Conservation (phyloP, 2,113 vertebrate genomes). For the Hiodon tergisus region DNA sequence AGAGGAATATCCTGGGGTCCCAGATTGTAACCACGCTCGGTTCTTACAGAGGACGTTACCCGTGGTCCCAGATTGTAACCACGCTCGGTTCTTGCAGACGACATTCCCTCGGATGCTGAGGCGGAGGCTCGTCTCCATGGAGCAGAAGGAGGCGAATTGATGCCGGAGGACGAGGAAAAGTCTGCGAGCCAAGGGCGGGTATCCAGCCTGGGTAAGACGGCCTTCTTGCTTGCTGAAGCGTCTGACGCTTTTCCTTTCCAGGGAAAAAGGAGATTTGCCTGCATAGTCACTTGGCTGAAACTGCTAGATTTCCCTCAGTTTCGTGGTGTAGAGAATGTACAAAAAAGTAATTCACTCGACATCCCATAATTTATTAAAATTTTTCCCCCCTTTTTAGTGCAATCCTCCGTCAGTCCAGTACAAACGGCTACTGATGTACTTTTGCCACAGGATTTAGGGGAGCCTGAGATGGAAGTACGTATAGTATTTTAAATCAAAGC, state of each 20-base stretch:
- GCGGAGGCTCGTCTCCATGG: conserved; percentile 66
- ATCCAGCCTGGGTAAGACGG: conserved; percentile 49
- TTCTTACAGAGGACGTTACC: neutral
- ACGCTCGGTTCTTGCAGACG: conserved; percentile 58
- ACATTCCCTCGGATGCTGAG: conserved; percentile 82
- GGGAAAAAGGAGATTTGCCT: neutral
- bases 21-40: too few species aligned
- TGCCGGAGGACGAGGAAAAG: conserved; percentile 53
- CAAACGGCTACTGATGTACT: conserved; percentile 39
- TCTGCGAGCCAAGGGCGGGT: conserved; percentile 44
- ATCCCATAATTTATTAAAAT: neutral
- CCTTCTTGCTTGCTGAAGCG: neutral
- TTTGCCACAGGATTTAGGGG: conserved; percentile 33
- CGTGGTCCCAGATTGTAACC: neutral
- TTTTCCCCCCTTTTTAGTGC: conserved; percentile 39
- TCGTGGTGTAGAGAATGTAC: neutral
- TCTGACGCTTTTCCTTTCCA: neutral
- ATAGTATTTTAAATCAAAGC: neutral
- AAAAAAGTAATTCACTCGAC: neutral
- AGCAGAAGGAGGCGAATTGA: neutral
- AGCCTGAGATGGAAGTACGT: conserved; percentile 42
- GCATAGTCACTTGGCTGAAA: neutral
- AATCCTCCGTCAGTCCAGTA: conserved; percentile 34
- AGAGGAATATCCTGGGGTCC: too few species aligned
- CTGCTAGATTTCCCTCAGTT: too few species aligned